These are phyloP conservation scores for Stichopus chloronotus DNA, from an alignment of 35 echinoderm and acorn worm species.

Conservation along the genomic window DNA sequence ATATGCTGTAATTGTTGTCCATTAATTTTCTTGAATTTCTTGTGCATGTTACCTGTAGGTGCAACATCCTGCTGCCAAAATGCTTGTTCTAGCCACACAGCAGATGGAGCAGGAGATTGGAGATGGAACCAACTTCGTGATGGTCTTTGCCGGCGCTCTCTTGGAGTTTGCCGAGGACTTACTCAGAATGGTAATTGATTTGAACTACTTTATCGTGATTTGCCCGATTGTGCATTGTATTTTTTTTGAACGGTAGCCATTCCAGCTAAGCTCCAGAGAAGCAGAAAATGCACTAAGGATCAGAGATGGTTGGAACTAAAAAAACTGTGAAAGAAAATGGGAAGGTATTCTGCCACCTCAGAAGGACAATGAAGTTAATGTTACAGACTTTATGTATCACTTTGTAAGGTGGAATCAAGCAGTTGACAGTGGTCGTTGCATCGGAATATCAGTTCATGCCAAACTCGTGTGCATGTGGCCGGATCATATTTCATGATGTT, in stretches of 20 bases:
- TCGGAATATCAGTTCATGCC: too few relatives aligned
- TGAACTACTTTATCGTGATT: background rate
- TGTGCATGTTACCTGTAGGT: constrained; percentile 57
- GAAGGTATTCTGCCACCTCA: too few relatives aligned
- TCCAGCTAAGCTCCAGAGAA: background rate
- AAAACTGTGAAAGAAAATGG: too few relatives aligned
- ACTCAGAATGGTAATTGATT: constrained; percentile 81
- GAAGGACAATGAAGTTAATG: too few relatives aligned
- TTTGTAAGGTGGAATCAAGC: too few relatives aligned
- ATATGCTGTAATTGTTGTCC: too few relatives aligned
- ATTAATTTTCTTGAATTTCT: background rate
- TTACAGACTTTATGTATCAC: too few relatives aligned
- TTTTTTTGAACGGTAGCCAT: background rate
- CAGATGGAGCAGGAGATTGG: constrained; percentile 98
- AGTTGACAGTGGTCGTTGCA: too few relatives aligned
- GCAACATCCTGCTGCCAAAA: constrained; percentile 98
- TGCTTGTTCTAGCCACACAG: constrained; percentile 91
- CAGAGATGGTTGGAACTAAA: too few relatives aligned
- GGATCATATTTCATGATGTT: too few relatives aligned
- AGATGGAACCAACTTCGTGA: constrained; percentile 91
- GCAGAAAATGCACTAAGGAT: background rate
- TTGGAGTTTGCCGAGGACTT: constrained; percentile 93
- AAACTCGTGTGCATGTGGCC: too few relatives aligned
- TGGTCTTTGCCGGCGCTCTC: constrained; percentile 96
- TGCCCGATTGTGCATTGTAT: background rate